phyloP scores from a whole-genome alignment of 2,797 vertebrate species.

The Synaphobranchus kaupii region DNA sequence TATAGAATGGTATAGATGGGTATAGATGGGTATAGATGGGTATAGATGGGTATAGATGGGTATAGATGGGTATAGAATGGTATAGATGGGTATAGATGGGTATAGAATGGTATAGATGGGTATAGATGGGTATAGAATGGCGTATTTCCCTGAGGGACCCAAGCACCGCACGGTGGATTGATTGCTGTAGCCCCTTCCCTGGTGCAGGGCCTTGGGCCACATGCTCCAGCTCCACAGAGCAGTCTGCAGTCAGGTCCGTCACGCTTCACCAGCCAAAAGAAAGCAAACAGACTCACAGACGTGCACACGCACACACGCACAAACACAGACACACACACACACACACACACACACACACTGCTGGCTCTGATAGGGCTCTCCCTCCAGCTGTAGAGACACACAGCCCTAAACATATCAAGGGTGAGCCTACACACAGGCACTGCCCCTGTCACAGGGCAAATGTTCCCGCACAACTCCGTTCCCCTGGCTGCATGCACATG shows the following conservation, averaged over 20 bases:
- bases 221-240: not conserved
- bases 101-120: no score
- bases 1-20: no score
- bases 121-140: not conserved
- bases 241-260: not conserved
- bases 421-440: not conserved
- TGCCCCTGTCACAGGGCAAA: slow-evolving; percentile 1
- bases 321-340: slow-evolving; percentile 23
- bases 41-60: no score
- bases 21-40: no score
- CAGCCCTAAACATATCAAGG: not conserved
- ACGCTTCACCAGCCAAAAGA: not conserved
- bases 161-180: not conserved
- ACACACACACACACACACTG: not conserved
- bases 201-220: not conserved
- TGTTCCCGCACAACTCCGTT: slow-evolving; percentile 24
- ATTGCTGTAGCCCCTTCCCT: not conserved
- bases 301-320: slow-evolving; percentile 52
- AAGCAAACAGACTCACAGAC: slow-evolving; percentile 35
- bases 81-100: no score
- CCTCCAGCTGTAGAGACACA: not conserved
- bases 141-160: not conserved
- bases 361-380: not conserved
- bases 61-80: not conserved
- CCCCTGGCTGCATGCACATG: not conserved